Evolutionary conservation across 1,140 invertebrate genomes (phyloP).

Genomic region (Drosophila micromelanica): DNA sequence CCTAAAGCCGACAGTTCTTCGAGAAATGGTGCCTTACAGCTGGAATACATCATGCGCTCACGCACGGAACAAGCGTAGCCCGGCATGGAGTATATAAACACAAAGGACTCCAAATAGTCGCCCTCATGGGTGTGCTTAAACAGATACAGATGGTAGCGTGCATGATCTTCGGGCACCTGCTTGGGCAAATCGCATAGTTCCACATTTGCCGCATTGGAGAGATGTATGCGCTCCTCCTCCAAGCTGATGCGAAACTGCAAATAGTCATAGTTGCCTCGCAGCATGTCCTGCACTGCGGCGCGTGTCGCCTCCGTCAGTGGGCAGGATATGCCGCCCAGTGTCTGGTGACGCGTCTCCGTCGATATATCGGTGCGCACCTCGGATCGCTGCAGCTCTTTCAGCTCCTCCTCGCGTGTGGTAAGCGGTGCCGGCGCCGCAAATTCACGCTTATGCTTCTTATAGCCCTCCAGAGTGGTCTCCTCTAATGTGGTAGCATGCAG

Average conservation of each 20-base stretch:
- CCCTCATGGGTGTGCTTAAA: conserved; percentile 97
- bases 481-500: conserved; percentile 86
- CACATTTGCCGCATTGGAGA: conserved; percentile 88
- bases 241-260: conserved; percentile 91
- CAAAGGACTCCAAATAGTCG: conserved; percentile 93
- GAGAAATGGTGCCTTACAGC: conserved; percentile 95
- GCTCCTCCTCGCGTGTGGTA: conserved; percentile 94
- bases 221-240: conserved; percentile 78
- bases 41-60: conserved; percentile 99
- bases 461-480: conserved; percentile 93
- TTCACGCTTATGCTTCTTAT: conserved; percentile 91
- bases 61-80: conserved; percentile 97
- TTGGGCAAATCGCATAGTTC: conserved; percentile 88
- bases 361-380: conserved; percentile 92
- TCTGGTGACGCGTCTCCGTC: conserved; percentile 95
- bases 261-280: conserved; percentile 89
- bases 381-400: conserved; percentile 91
- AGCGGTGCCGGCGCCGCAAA: conserved; percentile 93
- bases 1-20: conserved; percentile 91
- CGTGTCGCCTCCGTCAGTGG: conserved; percentile 94
- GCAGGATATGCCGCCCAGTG: conserved; percentile 95
- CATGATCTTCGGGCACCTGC: conserved; percentile 92
- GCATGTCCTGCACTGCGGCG: conserved; percentile 89
- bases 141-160: conserved; percentile 96
- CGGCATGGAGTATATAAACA: conserved; percentile 99